phyloP scores from a whole-genome alignment of 2,888 invertebrate genomes.

The Ypsolopha sequella region DNA sequence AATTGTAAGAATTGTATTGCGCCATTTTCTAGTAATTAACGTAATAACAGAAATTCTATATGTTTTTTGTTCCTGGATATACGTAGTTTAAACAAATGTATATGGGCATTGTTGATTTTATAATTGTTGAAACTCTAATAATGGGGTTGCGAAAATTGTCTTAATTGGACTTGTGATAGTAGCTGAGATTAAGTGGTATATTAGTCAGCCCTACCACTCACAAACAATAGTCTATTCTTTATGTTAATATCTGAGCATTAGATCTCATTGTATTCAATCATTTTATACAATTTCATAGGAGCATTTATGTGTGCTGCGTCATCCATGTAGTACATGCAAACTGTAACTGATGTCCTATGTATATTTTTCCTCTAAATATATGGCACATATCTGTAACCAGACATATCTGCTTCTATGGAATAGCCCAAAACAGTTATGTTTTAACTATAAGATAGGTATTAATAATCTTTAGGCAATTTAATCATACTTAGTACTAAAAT shows the following conservation, averaged over 20 bases:
- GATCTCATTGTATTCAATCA: constrained; percentile 26
- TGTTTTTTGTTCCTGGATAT: too few relatives aligned
- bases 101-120: background rate
- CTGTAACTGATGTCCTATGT: background rate
- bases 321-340: background rate
- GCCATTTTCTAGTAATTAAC: too few relatives aligned
- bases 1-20: too few relatives aligned
- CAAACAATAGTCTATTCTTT: constrained; percentile 21
- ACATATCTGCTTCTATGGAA: constrained; percentile 64
- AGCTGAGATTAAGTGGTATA: constrained; percentile 40
- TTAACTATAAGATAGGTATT: constrained; percentile 1
- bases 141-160: constrained; percentile 11
- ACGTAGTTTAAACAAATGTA: background rate
- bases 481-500: background rate
- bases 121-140: constrained; percentile 1
- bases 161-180: constrained; percentile 58
- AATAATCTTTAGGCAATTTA: constrained; percentile 1
- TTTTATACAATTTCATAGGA: constrained; percentile 42
- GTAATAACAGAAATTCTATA: too few relatives aligned
- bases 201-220: constrained; percentile 21
- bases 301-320: constrained; percentile 33
- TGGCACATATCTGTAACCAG: constrained; percentile 34
- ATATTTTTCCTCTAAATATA: constrained; percentile 3
- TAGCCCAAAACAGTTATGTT: constrained; percentile 4
- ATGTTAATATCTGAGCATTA: constrained; percentile 16